These are phyloP conservation scores for Uromys caudimaculatus DNA, from an alignment of 2,797 vertebrate genomes.

Conservation along the genomic window DNA sequence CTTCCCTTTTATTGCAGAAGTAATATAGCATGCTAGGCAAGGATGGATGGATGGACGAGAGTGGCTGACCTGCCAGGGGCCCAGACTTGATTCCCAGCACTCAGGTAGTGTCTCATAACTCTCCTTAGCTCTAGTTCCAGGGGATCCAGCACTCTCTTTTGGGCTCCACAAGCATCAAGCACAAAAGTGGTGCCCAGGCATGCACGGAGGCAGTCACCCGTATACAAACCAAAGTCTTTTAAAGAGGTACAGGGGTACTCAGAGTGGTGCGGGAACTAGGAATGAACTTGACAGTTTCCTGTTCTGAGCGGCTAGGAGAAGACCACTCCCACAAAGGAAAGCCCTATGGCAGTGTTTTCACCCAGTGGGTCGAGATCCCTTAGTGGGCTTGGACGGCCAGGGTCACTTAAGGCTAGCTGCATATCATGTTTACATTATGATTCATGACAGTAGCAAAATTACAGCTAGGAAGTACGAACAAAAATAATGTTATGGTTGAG, in stretches of 20 bases:
- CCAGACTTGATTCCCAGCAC: background rate
- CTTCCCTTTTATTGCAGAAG: background rate
- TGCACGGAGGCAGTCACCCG: too few species aligned
- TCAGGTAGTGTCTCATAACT: background rate
- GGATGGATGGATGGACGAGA: background rate
- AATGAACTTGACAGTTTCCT: background rate
- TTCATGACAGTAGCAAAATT: background rate
- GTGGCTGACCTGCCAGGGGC: background rate
- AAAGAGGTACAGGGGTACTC: background rate
- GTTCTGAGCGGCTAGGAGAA: background rate
- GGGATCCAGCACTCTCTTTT: background rate
- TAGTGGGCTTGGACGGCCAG: background rate
- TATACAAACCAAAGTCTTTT: background rate
- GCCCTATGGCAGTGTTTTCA: background rate
- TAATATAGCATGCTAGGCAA: background rate
- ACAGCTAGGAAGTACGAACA: background rate
- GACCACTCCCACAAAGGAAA: background rate
- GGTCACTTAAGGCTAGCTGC: background rate
- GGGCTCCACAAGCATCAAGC: background rate
- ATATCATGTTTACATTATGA: background rate
- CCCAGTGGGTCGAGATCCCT: background rate
- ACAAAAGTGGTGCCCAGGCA: background rate
- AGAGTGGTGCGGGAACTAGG: background rate
- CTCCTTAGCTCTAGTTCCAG: background rate
- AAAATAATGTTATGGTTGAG: background rate